Evolutionary conservation across 1,140 invertebrate genomes (phyloP), one percentile per base, ranked within the genome.

Genomic region (Vanessa tameamea): DNA sequence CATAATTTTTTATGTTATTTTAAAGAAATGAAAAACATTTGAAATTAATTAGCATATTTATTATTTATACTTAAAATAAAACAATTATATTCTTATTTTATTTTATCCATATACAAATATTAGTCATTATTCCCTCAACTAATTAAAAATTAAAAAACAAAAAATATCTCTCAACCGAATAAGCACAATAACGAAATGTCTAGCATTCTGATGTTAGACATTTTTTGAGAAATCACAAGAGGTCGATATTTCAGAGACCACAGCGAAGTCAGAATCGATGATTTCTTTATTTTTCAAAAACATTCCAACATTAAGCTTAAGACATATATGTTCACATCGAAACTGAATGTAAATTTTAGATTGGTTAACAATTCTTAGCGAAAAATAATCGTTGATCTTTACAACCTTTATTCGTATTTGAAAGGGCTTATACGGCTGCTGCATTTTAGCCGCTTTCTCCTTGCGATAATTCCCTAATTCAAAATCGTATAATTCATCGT

Each of bases 221-320:
- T n/a, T 23, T 23, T 57, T 23, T 15, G 15, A 3, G 15, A n/a
- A 14, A 37, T 86, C 82, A 55, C 79, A 82, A 4, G 80, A 75
- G 1, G 79, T 86, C 0, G 59, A 64, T 7, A 84, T 78, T 3
- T 83, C 69, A 7, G 31, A 20, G 9, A 80, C 73, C 7, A 86
- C 80, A 12, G 64, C 55, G 13, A 64, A 72, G 5, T 80, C 69
- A 0, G 76, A 80, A 64, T 82, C 83, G 20, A 84, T 57, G 43
- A 89, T 87, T 69, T 87, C 83, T 20, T 79, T 64, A 68, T 64
- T 82, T 15, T 79, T 65, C 14, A 89, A 69, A 47, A 69, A 31
- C 81, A 87, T 80, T 0, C 87, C 87, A 26, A 89, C 66, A 72
- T 87, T 81, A 15, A 87, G 57, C 64, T 84, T 89, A 7, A 89